Evolutionary conservation across 2,113 vertebrate genomes (phyloP).

Genomic region (Catharus minimus): DNA sequence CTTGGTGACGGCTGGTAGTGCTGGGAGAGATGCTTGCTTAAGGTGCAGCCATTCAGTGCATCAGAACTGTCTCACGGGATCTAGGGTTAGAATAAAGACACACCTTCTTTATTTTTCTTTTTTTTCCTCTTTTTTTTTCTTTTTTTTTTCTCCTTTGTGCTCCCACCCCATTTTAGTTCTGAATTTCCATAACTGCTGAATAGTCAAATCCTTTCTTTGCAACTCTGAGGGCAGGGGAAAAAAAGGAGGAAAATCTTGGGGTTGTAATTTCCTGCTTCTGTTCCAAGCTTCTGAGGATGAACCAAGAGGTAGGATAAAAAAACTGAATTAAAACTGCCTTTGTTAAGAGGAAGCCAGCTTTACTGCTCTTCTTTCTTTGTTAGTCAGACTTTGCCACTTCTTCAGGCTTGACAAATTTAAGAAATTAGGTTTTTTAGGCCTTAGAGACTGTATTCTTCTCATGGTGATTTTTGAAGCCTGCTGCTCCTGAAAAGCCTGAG

Average conservation of each 20-base stretch:
- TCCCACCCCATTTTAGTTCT: slow-evolving; percentile 4
- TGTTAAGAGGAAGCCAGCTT: neutral
- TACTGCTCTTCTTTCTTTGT: neutral
- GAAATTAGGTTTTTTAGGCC: neutral
- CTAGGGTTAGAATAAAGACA: slow-evolving; percentile 1
- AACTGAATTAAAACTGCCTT: neutral
- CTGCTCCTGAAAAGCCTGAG: neutral
- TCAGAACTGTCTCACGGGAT: neutral
- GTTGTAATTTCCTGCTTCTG: slow-evolving; percentile 17
- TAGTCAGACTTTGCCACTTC: neutral
- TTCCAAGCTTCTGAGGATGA: neutral
- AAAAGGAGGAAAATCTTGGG: neutral
- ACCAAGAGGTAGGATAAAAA: neutral
- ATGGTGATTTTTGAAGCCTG: neutral
- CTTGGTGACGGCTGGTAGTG: slow-evolving; percentile 6
- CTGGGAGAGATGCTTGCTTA: slow-evolving; percentile 7
- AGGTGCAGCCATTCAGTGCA: neutral
- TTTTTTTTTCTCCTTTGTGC: neutral
- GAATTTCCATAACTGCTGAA: slow-evolving; percentile 34
- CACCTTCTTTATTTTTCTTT: neutral
- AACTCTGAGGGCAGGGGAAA: neutral
- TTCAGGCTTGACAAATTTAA: neutral
- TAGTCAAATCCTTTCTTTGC: slow-evolving; percentile 36
- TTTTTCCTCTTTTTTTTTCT: neutral
- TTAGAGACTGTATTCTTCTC: neutral